Evolutionary conservation across 2,113 vertebrate species (phyloP).

Genomic region (Machaerirhynchus nigripectus): DNA sequence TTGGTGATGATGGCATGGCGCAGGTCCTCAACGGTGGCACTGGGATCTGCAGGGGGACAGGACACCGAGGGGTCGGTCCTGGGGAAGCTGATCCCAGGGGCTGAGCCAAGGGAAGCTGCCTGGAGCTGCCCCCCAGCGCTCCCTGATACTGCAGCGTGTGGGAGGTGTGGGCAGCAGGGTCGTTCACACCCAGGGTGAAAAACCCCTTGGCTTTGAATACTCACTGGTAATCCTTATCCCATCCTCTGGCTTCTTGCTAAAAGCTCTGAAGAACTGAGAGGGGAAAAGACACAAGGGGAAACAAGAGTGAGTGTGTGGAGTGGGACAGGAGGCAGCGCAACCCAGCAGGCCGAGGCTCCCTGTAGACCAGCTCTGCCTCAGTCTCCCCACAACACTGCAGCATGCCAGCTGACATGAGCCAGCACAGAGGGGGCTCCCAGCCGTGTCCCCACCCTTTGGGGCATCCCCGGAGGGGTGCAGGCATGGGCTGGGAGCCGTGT

Average conservation of each 20-base stretch:
- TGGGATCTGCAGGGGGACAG: slow-evolving; percentile 47
- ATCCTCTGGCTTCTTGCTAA: slow-evolving; percentile 65
- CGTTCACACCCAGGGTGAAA: fast-evolving
- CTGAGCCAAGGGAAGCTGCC: not conserved
- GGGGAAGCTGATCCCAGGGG: fast-evolving
- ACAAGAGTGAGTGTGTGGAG: not conserved
- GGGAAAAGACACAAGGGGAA: not conserved
- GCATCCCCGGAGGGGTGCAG: not conserved
- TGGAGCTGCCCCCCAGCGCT: not conserved
- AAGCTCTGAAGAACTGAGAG: slow-evolving; percentile 87
- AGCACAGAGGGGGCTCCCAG: not conserved
- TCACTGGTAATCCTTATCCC: slow-evolving; percentile 75
- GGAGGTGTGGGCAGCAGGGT: not conserved
- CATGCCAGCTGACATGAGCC: fast-evolving
- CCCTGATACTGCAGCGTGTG: fast-evolving
- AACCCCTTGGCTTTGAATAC: not conserved
- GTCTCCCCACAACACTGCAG: not conserved
- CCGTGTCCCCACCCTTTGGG: fast-evolving
- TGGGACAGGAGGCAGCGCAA: not conserved
- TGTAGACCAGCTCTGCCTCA: not conserved
- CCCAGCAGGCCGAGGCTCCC: not conserved
- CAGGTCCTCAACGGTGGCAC: slow-evolving; percentile 35
- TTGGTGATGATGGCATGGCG: slow-evolving; percentile 78
- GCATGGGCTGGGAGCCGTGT: not conserved
- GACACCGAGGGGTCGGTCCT: not conserved